Evolutionary conservation across 2,113 vertebrate species (phyloP), one percentile per base, ranked within the genome.

Genomic region (Pimephales promelas): DNA sequence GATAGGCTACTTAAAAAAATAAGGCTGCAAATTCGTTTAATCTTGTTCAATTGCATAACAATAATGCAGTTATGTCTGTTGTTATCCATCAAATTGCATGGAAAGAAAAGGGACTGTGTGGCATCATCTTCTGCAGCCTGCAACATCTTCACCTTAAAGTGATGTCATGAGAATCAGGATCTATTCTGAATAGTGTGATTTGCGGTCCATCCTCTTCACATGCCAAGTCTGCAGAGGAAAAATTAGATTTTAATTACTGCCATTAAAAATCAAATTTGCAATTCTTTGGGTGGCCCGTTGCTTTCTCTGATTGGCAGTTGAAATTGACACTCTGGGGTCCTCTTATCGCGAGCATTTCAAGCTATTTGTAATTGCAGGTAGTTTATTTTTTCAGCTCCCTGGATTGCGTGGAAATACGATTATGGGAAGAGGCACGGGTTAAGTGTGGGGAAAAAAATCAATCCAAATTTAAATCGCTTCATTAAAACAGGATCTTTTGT

Each of bases 281-380:
- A 96, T 97, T 97, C 96, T 97, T 96, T 96, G 95, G 94, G 94
- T 97, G 96, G 96, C 96, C 96, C 96, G 95, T 96, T 96, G 95
- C 94, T 95, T 96, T 93, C 90, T 86, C 91, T 98, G 97, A 98
- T 96, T 98, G 97, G 96, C 97, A 98, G 96, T 91, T 96, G 97
- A 96, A 97, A 98, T 99, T 96, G 96, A 98, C 97, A 97, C 97
- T 97, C 94, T 94, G 93, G 93, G 92, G 95, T 94, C 95, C 96
- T 97, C 97, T 98, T 96, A 96, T 96, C 94, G 94, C 89, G 93
- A 90, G 95, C 97, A 96, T 96, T 96, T 95, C 94, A 93, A 95
- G 95, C 96, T 96, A 95, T 96, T 97, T 97, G 97, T 98, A 98
- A 98, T 98, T 98, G 96, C 96, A 98, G 97, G 97, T 98, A 97